Evolutionary conservation across 1,140 invertebrate genomes (phyloP).

Genomic region (Dufourea novaeangliae): DNA sequence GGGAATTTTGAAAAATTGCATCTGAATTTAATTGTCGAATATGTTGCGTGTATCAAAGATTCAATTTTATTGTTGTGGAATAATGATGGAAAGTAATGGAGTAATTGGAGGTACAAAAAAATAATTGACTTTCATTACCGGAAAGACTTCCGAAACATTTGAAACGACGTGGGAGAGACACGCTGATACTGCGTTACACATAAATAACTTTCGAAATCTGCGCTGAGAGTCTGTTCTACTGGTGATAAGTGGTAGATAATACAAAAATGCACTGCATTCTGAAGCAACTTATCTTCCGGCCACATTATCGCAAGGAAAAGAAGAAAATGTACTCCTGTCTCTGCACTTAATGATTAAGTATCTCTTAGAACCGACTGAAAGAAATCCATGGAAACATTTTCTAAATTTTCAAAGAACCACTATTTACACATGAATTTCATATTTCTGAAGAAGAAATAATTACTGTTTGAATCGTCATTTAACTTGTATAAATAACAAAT

Average conservation of each 20-base stretch:
- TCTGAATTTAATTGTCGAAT: too few species aligned
- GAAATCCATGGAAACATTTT: background rate
- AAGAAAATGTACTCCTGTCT: background rate
- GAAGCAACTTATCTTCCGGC: slow-evolving; percentile 31
- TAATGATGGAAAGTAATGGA: background rate
- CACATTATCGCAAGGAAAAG: slow-evolving; percentile 27
- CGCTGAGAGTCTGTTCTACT: background rate
- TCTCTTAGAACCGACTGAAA: background rate
- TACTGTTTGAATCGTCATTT: too few species aligned
- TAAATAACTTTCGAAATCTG: slow-evolving; percentile 30
- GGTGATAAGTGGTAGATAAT: slow-evolving; percentile 50
- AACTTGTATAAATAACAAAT: too few species aligned
- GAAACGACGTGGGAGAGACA: slow-evolving; percentile 8
- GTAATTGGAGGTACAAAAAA: background rate
- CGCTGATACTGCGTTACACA: background rate
- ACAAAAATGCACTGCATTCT: slow-evolving; percentile 29
- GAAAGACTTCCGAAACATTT: slow-evolving; percentile 16
- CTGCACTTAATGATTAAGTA: background rate
- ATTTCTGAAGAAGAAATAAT: too few species aligned
- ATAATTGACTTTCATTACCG: background rate
- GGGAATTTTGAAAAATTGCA: background rate
- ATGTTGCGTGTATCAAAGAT: background rate
- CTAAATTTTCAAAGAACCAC: too few species aligned
- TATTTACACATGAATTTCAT: too few species aligned
- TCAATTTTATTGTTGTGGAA: background rate